Base-by-base conservation (phyloP, 1,140 invertebrate species). In the Anagrus nilaparvatae region DNA sequence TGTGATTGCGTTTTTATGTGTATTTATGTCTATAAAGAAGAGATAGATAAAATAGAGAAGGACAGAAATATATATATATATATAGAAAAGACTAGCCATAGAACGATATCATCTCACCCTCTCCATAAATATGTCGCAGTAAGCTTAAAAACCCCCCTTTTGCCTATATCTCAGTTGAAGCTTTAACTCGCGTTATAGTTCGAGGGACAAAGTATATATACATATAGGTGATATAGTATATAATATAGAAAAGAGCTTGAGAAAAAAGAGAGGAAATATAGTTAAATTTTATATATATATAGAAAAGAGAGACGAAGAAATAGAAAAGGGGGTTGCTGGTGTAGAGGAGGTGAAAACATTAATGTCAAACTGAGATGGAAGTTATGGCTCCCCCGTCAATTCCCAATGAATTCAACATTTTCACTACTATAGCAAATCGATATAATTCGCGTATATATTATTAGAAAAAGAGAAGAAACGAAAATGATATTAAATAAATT, bases 351-450 rank as follows among this genome's bases (percentile, higher is more conserved):
- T 61, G 59, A 58, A 54, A 21, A 60, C 64, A 67, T 68, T 68
- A 68, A 66, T 57, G 64, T 68, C 64, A 66, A 66, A 66, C 54
- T 53, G 55, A 65, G 60, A 68, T 60, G 62, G 55, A 53, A 68
- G 59, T 68, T 68, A 67, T 68, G 61, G 65, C 61, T 68, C 64
- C 65, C 64, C 63, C 65, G 64, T 68, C 65, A 68, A 65, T 68
- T 68, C 60, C 58, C 61, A 67, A 68, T 62, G 65, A 68, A 67
- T 68, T 67, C 63, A 66, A 59, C 64, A 56, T 67, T 67, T 67
- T 67, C 60, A 54, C 54, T 52, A n/a, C n/a, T n/a, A 18, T 12
- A 51, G 52, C 41, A 54, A 65, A 67, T 68, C 64, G 61, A 68
- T 64, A 60, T 47, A 39, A 34, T 43, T 43, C 29, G 36, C 34